Conservation (phyloP, 2,113 vertebrate genomes). For the Epinephelus fuscoguttatus region DNA sequence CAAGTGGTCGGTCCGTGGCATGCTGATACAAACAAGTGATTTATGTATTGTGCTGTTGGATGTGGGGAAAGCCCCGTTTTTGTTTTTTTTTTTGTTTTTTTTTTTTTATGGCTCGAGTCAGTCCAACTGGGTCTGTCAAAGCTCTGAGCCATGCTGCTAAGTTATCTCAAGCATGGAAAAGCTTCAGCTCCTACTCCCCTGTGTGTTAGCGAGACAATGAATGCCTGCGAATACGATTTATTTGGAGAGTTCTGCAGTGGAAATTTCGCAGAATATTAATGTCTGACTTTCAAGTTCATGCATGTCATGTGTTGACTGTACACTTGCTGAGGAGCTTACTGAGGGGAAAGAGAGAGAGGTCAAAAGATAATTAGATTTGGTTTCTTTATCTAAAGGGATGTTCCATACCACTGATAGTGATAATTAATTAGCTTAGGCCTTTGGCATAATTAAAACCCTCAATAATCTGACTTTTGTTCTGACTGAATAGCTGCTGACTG, state of each 20-base stretch:
- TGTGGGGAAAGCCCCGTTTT: conserved; percentile 49
- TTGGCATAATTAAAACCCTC: conserved; percentile 70
- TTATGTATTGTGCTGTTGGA: conserved; percentile 52
- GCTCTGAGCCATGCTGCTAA: conserved; percentile 60
- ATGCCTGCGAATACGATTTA: conserved; percentile 20
- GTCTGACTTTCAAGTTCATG: conserved; percentile 56
- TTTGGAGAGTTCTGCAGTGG: conserved; percentile 24
- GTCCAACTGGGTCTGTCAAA: conserved; percentile 57
- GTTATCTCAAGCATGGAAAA: conserved; percentile 74
- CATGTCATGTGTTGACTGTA: conserved; percentile 38
- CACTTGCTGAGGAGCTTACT: conserved; percentile 46
- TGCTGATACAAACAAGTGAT: conserved; percentile 52
- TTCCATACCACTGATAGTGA: conserved; percentile 66
- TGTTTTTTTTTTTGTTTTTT: conserved; percentile 34
- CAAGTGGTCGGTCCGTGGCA: conserved; percentile 36
- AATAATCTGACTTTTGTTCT: conserved; percentile 76
- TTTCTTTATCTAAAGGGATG: conserved; percentile 68
- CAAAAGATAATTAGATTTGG: conserved; percentile 70
- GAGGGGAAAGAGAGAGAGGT: conserved; percentile 59
- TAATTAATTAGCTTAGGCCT: conserved; percentile 78
- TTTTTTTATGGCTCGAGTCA: conserved; percentile 53
- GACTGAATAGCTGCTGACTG: conserved; percentile 57
- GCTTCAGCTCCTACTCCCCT: conserved; percentile 56
- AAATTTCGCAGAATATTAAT: conserved; percentile 36
- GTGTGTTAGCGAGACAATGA: conserved; percentile 42